Percentiles rank a stretch among this genome's conserved stretches.
These are phyloP conservation scores for Drosophila kurseongensis DNA, from an alignment of 1,140 invertebrate species.

Conservation along the genomic window DNA sequence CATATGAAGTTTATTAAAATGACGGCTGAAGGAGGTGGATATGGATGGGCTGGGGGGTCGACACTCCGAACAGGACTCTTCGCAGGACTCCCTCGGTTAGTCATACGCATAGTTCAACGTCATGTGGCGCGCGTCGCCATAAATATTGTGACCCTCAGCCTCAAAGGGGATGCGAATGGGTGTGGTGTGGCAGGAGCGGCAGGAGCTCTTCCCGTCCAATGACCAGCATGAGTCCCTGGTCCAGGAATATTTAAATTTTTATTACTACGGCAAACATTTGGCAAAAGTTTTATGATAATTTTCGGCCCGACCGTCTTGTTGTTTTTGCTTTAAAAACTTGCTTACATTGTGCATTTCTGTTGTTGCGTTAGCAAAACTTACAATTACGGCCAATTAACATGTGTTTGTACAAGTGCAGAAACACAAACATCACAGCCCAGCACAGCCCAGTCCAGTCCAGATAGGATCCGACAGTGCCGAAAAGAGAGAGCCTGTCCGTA, in stretches of 20 bases:
- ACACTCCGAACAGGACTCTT: slow-evolving; percentile 8
- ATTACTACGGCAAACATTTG: slow-evolving; percentile 72
- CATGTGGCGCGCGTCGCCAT: slow-evolving; percentile 74
- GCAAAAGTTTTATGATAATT: slow-evolving; percentile 73
- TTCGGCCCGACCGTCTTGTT: slow-evolving; percentile 49
- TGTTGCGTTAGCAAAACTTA: slow-evolving; percentile 66
- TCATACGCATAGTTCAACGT: slow-evolving; percentile 79
- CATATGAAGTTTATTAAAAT: slow-evolving; percentile 84
- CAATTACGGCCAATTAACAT: slow-evolving; percentile 83
- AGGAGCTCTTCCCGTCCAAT: slow-evolving; percentile 2
- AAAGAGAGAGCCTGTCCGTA: slow-evolving; percentile 10
- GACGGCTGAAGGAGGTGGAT: slow-evolving; percentile 55
- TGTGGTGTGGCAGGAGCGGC: neutral
- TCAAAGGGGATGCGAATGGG: slow-evolving; percentile 3
- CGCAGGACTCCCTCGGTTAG: slow-evolving; percentile 30
- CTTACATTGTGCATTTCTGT: slow-evolving; percentile 62
- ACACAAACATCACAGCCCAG: slow-evolving; percentile 61
- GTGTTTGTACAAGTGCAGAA: slow-evolving; percentile 81
- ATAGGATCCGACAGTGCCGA: slow-evolving; percentile 1
- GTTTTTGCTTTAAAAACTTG: slow-evolving; percentile 60
- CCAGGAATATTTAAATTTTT: slow-evolving; percentile 70
- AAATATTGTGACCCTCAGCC: slow-evolving; percentile 69
- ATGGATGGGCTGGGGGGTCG: slow-evolving; percentile 23
- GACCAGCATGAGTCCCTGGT: slow-evolving; percentile 9
- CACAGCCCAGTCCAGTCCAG: slow-evolving; percentile 9